Percentiles rank a stretch among this genome's conserved stretches.
phyloP scores from a whole-genome alignment of 2,113 vertebrate species.

The Festucalex cinctus region DNA sequence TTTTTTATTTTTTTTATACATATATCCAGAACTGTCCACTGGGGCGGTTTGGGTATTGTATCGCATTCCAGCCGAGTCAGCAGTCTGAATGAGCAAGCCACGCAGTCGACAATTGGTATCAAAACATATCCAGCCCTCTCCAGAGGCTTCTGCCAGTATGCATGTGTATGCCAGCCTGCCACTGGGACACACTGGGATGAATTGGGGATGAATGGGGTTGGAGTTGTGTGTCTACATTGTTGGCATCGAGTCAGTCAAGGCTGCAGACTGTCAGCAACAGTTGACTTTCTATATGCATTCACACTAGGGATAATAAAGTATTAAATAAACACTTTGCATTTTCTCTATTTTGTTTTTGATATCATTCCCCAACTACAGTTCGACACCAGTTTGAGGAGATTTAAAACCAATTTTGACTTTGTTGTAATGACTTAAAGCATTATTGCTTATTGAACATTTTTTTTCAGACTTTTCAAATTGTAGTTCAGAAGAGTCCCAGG shows the following conservation, averaged over 20 bases:
- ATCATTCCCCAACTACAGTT: too few species aligned
- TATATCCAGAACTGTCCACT: conserved; percentile 48
- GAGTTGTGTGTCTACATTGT: conserved; percentile 52
- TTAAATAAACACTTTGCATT: too few species aligned
- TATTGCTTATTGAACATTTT: too few species aligned
- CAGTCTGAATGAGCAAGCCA: conserved; percentile 33
- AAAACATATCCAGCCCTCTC: conserved; percentile 54
- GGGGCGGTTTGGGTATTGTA: conserved; percentile 29
- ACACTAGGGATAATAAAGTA: too few species aligned
- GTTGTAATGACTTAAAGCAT: too few species aligned
- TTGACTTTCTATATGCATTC: too few species aligned
- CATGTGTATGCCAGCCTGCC: conserved; percentile 42
- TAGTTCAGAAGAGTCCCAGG: too few species aligned
- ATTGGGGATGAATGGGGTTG: conserved; percentile 42
- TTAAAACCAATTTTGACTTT: too few species aligned
- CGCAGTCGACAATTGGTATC: conserved; percentile 41
- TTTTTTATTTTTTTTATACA: too few species aligned
- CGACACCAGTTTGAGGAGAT: too few species aligned
- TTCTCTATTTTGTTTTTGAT: too few species aligned
- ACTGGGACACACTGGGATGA: conserved; percentile 21
- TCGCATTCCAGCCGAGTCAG: conserved; percentile 48
- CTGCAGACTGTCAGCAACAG: conserved; percentile 59
- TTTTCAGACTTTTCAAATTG: too few species aligned
- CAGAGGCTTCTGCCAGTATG: conserved; percentile 53
- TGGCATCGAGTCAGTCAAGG: conserved; percentile 57